Percentiles rank a stretch among this genome's conserved stretches.
Conservation (phyloP, 2,888 invertebrate genomes). For the Volucella bombylans region DNA sequence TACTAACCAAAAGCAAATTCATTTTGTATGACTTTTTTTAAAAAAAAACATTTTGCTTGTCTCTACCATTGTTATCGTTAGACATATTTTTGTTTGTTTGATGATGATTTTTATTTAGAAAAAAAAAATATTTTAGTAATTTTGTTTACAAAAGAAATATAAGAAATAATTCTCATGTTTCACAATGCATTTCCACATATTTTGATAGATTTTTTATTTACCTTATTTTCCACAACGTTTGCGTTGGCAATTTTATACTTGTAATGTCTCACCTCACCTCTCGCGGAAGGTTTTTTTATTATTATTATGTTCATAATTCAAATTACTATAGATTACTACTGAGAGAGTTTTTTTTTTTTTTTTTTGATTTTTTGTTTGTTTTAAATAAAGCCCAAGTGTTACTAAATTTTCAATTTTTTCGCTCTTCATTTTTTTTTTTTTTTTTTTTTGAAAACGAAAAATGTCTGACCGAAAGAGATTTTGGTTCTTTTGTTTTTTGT, state of each 20-base stretch:
- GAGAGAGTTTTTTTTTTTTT: neutral
- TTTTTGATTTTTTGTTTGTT: conserved; percentile 34
- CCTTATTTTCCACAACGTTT: conserved; percentile 82
- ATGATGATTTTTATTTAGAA: conserved; percentile 31
- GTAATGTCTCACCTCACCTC: conserved; percentile 83
- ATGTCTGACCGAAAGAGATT: conserved; percentile 27
- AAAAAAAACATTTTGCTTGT: conserved; percentile 38
- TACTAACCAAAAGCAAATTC: conserved; percentile 71
- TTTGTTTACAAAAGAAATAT: conserved; percentile 72
- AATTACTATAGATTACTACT: conserved; percentile 56
- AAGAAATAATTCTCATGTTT: conserved; percentile 81
- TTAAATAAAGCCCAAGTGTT: conserved; percentile 65
- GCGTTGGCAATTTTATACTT: conserved; percentile 72
- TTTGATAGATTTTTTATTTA: conserved; percentile 77
- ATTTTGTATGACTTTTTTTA: conserved; percentile 47
- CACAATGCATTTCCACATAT: conserved; percentile 82
- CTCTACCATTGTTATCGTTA: conserved; percentile 47
- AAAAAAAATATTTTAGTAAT: conserved; percentile 54
- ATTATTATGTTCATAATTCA: conserved; percentile 2
- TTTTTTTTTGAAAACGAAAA: conserved; percentile 42
- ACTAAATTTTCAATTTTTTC: conserved; percentile 67
- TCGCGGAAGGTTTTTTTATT: conserved; percentile 59
- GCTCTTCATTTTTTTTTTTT: conserved; percentile 46
- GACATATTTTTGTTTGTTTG: conserved; percentile 49
- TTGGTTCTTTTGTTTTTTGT: conserved; percentile 13